A percentile compares a stretch with the other conserved stretches of the same genome.
These are phyloP conservation scores for Mormyrops boulengeri DNA, from an alignment of 2,797 vertebrate species.

Conservation along the genomic window DNA sequence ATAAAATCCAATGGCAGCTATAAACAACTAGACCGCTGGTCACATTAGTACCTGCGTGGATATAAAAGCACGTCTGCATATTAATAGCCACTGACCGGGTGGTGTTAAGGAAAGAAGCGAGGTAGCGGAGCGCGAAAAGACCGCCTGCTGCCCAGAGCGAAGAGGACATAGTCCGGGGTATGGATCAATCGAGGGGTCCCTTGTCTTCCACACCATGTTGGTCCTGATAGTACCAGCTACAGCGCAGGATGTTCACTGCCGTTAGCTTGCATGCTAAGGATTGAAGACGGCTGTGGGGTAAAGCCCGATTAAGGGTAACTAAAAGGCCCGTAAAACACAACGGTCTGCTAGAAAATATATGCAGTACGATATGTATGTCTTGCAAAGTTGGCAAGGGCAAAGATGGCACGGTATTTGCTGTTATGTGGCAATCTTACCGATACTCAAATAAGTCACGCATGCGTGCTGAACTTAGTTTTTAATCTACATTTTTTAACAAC, in stretches of 20 bases:
- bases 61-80: neutral
- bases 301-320: neutral
- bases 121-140: neutral
- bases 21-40: neutral
- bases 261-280: neutral
- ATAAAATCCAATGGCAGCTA: neutral
- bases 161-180: neutral
- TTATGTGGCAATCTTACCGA: neutral
- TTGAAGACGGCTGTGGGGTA: neutral
- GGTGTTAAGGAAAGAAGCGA: neutral
- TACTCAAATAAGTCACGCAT: neutral
- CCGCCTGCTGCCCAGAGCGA: neutral
- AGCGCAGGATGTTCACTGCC: neutral
- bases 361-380: neutral
- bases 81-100: neutral
- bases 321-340: neutral
- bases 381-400: neutral
- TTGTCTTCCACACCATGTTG: neutral
- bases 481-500: neutral
- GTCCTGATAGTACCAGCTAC: neutral
- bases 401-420: neutral
- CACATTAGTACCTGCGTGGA: neutral
- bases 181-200: neutral
- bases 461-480: neutral
- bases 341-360: neutral